Percentiles rank a stretch among this genome's conserved stretches.
Conservation (phyloP, 2,113 vertebrate genomes). For the Syngnathus floridae region DNA sequence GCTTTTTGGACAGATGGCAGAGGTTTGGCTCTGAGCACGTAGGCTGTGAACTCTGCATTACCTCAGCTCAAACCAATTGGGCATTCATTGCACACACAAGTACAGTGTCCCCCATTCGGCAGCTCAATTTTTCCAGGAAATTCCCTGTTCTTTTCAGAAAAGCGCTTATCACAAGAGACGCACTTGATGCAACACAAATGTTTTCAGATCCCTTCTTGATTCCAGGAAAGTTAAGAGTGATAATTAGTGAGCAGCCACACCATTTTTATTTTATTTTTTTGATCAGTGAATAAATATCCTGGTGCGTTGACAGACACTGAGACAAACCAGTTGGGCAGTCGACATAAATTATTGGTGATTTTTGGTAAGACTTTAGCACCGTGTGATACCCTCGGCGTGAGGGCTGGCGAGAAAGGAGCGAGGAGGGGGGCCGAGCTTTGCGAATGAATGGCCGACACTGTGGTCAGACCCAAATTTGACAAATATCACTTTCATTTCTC, state of each 20-base stretch:
- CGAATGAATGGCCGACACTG: constrained; percentile 9
- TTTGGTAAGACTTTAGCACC: constrained; percentile 25
- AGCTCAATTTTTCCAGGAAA: constrained; percentile 24
- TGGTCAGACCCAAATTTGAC: constrained; percentile 2
- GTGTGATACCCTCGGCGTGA: constrained; percentile 16
- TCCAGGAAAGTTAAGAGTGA: background rate
- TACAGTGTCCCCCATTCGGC: constrained; percentile 39
- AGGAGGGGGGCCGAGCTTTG: background rate
- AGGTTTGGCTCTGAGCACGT: constrained; percentile 43
- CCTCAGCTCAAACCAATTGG: constrained; percentile 45
- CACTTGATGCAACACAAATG: background rate
- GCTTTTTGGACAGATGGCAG: constrained; percentile 40
- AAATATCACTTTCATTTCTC: background rate
- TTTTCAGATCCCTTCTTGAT: constrained; percentile 5
- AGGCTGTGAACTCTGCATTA: constrained; percentile 59
- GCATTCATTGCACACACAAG: constrained; percentile 42
- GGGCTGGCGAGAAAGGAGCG: background rate
- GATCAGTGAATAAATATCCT: constrained; percentile 22
- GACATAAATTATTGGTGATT: constrained; percentile 32
- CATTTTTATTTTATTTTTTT: background rate
- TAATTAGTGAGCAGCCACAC: background rate
- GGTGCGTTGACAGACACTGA: constrained; percentile 43
- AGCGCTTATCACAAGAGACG: background rate
- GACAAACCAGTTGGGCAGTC: constrained; percentile 55
- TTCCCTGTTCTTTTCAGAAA: constrained; percentile 9